phyloP scores from a whole-genome alignment of 2,888 invertebrate genomes.

The Lysandra coridon region DNA sequence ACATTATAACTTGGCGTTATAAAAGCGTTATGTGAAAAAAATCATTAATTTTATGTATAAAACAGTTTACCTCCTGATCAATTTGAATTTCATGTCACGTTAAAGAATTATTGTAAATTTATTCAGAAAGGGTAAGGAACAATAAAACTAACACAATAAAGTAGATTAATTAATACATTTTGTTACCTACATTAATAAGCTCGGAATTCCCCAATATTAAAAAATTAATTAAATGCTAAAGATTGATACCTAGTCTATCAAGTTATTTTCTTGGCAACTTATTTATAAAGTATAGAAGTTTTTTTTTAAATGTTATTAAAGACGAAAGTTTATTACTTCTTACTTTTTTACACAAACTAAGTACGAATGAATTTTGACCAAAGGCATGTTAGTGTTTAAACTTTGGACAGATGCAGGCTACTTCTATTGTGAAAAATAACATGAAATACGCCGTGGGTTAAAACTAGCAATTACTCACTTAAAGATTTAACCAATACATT shows the following conservation, averaged over 20 bases:
- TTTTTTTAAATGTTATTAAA: too few relatives aligned
- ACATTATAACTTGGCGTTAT: neutral
- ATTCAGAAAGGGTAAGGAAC: constrained; percentile 18
- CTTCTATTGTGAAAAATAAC: too few relatives aligned
- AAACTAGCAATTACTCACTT: too few relatives aligned
- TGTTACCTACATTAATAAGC: neutral
- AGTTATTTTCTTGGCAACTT: neutral
- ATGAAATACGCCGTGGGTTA: too few relatives aligned
- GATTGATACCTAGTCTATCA: neutral
- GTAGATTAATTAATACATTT: neutral
- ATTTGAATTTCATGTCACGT: constrained; percentile 5
- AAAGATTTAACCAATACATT: neutral
- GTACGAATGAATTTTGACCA: too few relatives aligned
- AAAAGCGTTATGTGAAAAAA: neutral
- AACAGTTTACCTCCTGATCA: neutral
- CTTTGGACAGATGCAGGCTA: too few relatives aligned
- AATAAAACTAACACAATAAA: neutral
- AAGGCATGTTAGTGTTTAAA: too few relatives aligned
- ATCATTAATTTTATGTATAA: neutral
- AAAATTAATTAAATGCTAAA: neutral
- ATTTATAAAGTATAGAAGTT: too few relatives aligned
- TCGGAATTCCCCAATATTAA: neutral
- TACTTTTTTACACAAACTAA: too few relatives aligned
- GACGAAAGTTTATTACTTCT: too few relatives aligned
- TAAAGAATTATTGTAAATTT: constrained; percentile 23